phyloP scores from a whole-genome alignment of 2,888 invertebrate species.

The Coecobrya sp. region DNA sequence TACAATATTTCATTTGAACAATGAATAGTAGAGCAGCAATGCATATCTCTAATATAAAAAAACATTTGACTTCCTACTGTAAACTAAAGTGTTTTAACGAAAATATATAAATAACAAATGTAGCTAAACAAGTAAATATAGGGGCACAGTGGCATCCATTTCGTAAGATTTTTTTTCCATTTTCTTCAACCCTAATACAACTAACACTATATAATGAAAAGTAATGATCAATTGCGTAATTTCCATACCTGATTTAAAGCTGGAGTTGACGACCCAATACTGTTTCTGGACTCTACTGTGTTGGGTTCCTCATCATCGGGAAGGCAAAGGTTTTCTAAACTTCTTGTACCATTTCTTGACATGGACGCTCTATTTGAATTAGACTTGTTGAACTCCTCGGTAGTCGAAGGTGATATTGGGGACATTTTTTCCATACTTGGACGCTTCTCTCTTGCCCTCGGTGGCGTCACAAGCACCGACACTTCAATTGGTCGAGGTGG shows the following conservation, averaged over 20 bases:
- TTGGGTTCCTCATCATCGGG: conserved; percentile 77
- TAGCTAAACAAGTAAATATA: no score
- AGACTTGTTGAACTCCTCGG: conserved; percentile 65
- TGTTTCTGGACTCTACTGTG: conserved; percentile 65
- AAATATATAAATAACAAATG: neutral
- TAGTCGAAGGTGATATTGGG: conserved; percentile 73
- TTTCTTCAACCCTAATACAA: no score
- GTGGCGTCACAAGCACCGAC: conserved; percentile 84
- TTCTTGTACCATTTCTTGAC: conserved; percentile 84
- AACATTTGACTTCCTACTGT: no score
- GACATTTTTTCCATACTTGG: conserved; percentile 84
- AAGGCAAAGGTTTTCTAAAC: conserved; percentile 86
- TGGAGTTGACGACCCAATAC: conserved; percentile 86
- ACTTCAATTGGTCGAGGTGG: conserved; percentile 85
- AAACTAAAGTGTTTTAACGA: no score
- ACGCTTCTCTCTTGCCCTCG: conserved; percentile 82
- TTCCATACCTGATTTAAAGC: conserved; percentile 86
- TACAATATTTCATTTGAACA: no score
- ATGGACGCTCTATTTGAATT: conserved; percentile 74
- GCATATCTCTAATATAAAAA: no score
- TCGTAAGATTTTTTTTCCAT: no score
- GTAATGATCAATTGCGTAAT: no score
- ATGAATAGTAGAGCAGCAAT: no score
- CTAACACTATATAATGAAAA: neutral
- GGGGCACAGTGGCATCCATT: no score